Base-by-base conservation (phyloP, 1,140 invertebrate species). In the Drosophila prosaltans region DNA sequence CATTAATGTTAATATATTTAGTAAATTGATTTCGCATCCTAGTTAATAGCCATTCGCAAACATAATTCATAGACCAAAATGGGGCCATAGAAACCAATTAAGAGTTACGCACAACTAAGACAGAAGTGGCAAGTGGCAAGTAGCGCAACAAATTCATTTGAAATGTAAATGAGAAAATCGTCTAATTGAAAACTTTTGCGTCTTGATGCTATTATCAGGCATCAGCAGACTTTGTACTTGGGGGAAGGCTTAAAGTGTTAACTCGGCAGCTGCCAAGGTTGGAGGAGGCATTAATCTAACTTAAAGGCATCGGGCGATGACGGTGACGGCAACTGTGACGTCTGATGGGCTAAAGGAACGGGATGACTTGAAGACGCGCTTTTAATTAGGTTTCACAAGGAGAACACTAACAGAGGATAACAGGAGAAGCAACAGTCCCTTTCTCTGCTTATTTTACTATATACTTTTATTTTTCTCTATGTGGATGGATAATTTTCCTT, bases 161-260 rank as follows among this genome's bases (percentile, higher is more conserved):
- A 88, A 88, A 89, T 83, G 78, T 76, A 88, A 88, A 88, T 88
- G 81, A 84, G 84, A 71, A 80, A 72, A 80, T 75, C 69, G 67
- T 64, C 60, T 81, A 89, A 89, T 89, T 89, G 84, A 89, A 88
- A 88, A 89, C 80, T 89, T 88, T 88, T 51, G 72, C 78, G 41
- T 73, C 67, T 69, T 61, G 63, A 62, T 57, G 69, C 65, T 43
- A 54, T 59, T 26, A 28, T 21, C 43, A 10, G 8, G 54, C 28
- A 39, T 21, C 36, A 39, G 45, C 63, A 51, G n/a, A 40, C 32
- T 57, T 57, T 66, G 28, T 74, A 39, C 40, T 63, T 74, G 69
- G 54, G 62, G 57, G 75, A 58, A 32, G 71, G 73, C 79, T 85
- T 85, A 85, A 80, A 88, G 83, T 83, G 80, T 88, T 88, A 80